Conservation (phyloP, 2,888 invertebrate species). For the Phaonia tiefii region DNA sequence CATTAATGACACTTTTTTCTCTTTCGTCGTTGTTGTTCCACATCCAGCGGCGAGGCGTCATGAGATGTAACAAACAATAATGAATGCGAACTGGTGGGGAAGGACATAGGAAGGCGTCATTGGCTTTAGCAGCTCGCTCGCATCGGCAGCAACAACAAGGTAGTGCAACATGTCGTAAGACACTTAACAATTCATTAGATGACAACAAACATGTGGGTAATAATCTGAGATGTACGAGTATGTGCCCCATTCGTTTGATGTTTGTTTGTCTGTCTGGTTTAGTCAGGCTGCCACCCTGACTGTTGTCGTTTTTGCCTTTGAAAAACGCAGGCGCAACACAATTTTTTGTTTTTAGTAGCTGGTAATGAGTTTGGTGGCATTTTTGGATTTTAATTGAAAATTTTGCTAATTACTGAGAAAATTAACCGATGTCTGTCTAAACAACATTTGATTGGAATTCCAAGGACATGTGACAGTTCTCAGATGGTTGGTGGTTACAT, state of each 20-base stretch:
- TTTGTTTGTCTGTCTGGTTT: not conserved
- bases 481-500: too few species aligned
- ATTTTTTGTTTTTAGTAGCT: not conserved
- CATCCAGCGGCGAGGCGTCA: slow-evolving; percentile 26
- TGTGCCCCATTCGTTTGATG: too few species aligned
- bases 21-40: slow-evolving; percentile 28
- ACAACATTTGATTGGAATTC: too few species aligned
- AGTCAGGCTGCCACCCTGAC: not conserved
- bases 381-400: too few species aligned
- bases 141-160: slow-evolving; percentile 50
- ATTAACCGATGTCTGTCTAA: too few species aligned
- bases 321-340: slow-evolving; percentile 21
- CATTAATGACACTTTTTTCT: slow-evolving; percentile 70
- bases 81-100: not conserved
- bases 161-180: slow-evolving; percentile 69
- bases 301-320: not conserved
- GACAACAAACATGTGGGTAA: slow-evolving; percentile 65
- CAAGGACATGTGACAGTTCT: too few species aligned
- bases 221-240: slow-evolving; percentile 17
- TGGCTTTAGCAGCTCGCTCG: slow-evolving; percentile 47
- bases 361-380: not conserved
- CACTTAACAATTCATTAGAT: slow-evolving; percentile 78
- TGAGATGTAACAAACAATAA: slow-evolving; percentile 9
- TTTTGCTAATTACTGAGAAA: too few species aligned
- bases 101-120: slow-evolving; percentile 21